Conservation (phyloP, 2,888 invertebrate species). For the Noctua janthina region DNA sequence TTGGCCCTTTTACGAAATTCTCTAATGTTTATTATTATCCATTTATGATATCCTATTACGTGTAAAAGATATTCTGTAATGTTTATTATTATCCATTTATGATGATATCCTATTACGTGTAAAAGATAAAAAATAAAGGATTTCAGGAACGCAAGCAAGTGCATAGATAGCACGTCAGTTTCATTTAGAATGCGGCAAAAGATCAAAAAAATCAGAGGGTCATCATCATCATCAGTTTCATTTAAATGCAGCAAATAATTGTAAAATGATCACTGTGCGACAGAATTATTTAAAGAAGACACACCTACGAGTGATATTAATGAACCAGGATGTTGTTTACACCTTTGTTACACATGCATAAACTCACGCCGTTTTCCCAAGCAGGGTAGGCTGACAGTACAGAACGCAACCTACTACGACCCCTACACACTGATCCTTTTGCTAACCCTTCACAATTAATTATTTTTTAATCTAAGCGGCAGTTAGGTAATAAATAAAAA, state of each 20-base stretch:
- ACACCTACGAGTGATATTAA: neutral
- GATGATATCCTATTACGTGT: too few species aligned
- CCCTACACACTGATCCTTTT: neutral
- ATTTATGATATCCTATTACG: too few species aligned
- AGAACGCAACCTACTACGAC: neutral
- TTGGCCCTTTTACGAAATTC: constrained; percentile 52
- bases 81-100: too few species aligned
- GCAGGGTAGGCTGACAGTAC: neutral
- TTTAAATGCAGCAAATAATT: neutral
- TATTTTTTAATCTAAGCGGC: neutral
- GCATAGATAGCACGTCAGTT: neutral
- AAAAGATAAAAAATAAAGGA: too few species aligned
- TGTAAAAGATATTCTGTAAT: neutral
- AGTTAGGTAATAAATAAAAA: neutral
- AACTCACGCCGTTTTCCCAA: neutral
- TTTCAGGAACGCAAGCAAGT: too few species aligned
- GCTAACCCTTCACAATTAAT: neutral
- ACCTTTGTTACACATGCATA: neutral
- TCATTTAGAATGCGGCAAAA: neutral
- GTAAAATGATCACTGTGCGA: neutral
- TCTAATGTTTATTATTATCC: neutral
- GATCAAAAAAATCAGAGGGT: neutral
- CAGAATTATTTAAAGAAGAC: constrained; percentile 1
- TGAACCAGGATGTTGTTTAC: neutral
- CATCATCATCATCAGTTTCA: neutral